phyloP scores from a whole-genome alignment of 2,113 vertebrate genomes.

The Budorcas taxicolor region DNA sequence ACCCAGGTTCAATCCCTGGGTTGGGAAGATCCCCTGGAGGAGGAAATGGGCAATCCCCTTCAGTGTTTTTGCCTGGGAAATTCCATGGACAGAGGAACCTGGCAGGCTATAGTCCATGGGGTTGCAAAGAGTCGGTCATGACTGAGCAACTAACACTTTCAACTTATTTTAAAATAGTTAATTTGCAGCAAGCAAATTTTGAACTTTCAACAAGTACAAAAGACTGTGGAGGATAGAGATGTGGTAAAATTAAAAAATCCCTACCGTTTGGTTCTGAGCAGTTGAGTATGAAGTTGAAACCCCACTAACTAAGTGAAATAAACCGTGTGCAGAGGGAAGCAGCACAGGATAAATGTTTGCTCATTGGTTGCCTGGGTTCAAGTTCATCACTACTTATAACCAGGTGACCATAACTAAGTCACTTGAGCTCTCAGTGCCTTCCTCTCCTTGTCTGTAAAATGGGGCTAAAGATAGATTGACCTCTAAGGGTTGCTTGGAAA shows the following conservation, averaged over 20 bases:
- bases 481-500: neutral
- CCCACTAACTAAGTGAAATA: neutral
- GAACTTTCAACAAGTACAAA: neutral
- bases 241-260: neutral
- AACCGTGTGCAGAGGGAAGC: accelerated
- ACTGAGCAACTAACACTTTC: neutral
- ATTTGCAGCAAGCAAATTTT: neutral
- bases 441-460: neutral
- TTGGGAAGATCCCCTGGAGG: neutral
- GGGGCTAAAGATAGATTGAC: neutral
- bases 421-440: neutral
- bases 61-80: neutral
- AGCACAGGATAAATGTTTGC: neutral
- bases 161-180: neutral
- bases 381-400: neutral
- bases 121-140: neutral
- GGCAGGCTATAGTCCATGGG: neutral
- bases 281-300: neutral
- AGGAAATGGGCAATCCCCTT: neutral
- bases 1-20: neutral
- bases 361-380: neutral
- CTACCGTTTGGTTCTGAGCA: neutral
- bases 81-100: neutral
- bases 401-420: neutral
- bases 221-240: neutral